These are phyloP conservation scores for Scolopax bukidnonensis DNA, from an alignment of 2,797 vertebrate genomes.

Conservation along the genomic window DNA sequence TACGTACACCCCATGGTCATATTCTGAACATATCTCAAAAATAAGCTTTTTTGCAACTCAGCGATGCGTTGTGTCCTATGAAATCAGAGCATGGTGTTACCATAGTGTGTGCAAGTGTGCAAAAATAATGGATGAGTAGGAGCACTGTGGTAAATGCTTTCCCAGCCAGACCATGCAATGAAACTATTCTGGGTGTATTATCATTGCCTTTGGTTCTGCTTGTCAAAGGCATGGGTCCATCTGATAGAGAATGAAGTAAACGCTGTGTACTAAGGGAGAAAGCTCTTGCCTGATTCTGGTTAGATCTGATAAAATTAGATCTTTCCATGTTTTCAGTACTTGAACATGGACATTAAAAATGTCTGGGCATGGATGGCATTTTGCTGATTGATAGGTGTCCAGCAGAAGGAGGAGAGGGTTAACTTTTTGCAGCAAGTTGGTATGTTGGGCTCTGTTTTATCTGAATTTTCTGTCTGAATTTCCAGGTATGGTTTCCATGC, in stretches of 20 bases:
- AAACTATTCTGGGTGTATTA: neutral
- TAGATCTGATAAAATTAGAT: neutral
- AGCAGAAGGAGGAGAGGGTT: neutral
- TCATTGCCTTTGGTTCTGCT: neutral
- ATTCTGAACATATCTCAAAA: neutral
- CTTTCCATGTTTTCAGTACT: neutral
- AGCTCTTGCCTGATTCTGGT: neutral
- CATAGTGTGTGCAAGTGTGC: rapidly evolving
- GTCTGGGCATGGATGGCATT: neutral
- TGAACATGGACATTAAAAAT: neutral
- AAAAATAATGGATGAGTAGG: neutral
- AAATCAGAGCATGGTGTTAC: neutral
- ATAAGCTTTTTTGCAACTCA: neutral
- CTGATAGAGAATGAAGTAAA: neutral
- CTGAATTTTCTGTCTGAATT: neutral
- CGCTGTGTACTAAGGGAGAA: neutral
- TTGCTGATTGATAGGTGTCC: neutral
- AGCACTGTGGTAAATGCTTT: neutral
- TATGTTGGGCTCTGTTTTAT: neutral
- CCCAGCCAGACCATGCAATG: neutral
- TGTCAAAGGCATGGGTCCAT: neutral
- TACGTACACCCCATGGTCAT: neutral
- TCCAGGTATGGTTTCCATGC: neutral
- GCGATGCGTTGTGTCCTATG: neutral
- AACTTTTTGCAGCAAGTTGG: neutral